Conservation (phyloP, 2,797 vertebrate species). For the Sebastes hubbsi region DNA sequence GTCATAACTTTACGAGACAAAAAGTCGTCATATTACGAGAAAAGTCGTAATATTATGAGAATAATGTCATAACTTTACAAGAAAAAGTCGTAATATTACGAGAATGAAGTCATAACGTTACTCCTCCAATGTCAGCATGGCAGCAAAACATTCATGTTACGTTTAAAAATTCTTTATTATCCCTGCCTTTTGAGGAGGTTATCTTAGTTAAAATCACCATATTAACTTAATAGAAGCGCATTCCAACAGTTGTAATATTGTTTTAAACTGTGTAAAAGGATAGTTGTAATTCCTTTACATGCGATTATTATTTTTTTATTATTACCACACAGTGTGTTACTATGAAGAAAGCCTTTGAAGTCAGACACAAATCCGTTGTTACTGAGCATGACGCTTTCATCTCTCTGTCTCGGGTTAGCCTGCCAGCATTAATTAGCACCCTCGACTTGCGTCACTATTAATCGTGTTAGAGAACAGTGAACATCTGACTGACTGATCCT, state of each 20-base stretch:
- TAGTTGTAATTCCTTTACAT: background rate
- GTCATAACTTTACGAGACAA: no score
- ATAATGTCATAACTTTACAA: no score
- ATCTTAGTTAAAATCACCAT: background rate
- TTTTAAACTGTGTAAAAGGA: background rate
- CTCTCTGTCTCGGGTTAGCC: conserved; percentile 9
- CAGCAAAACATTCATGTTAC: background rate
- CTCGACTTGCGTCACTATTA: conserved; percentile 60
- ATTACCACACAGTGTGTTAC: background rate
- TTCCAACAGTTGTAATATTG: background rate
- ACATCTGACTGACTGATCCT: conserved; percentile 62
- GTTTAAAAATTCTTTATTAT: background rate
- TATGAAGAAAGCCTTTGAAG: background rate
- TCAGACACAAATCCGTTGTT: conserved; percentile 42
- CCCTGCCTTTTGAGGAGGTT: background rate
- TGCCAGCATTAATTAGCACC: conserved; percentile 58
- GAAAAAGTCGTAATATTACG: no score
- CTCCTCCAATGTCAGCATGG: background rate
- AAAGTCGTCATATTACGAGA: no score
- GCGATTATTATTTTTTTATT: background rate
- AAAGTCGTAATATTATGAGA: no score
- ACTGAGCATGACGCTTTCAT: conserved; percentile 13
- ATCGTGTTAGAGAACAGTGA: conserved; percentile 57
- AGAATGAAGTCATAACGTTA: background rate
- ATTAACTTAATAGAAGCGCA: background rate